Base-by-base conservation (phyloP, 2,797 vertebrate species). In the Danio kyathit region DNA sequence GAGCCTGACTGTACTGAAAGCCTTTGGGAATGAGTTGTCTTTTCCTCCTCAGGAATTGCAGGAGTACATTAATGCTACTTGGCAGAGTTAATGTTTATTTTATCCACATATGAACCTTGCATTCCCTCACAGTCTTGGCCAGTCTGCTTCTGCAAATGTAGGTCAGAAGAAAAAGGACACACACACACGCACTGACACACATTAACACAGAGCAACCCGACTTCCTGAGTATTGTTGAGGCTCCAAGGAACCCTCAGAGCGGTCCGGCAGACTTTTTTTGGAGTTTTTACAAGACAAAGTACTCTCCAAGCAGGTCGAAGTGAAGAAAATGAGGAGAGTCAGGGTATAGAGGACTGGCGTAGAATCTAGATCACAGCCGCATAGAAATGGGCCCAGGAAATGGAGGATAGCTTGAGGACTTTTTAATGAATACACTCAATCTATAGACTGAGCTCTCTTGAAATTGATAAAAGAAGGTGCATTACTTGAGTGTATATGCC, bases 91-190 rank as follows among this genome's bases (percentile, higher is more conserved):
- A 81, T 87, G 85, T 87, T 89, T 89, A 84, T 87, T 85, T 89
- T 84, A 89, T 87, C 82, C 54, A 77, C 19, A 60, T 61, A 46
- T 76, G 74, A 85, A 83, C 83, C 80, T 76, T 81, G 41, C 6
- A 43, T 64, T 80, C 52, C 66, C 5, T 71, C 43, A 12, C 43
- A 67, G 84, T 90, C 87, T 85, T 67, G 84, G 86, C 85, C 85
- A 82, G 84, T 84, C 83, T 83, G 82, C 85, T 80, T 64, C 79
- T 16, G 41, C 0, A 51, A 91, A 92, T 92, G 88, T 92, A 90
- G 91, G 91, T 91, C 90, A 91, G 85, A 70, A 76, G 65, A 71
- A 69, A 65, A 79, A 75, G 59, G 72, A 70, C 29, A 64, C 44
- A 77, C 44, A 77, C 67, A 52, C 51, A 66, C 69, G 8, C 21